These are phyloP conservation scores for Lepidocolaptes lacrymiger DNA, from an alignment of 2,797 vertebrate species.

Conservation along the genomic window DNA sequence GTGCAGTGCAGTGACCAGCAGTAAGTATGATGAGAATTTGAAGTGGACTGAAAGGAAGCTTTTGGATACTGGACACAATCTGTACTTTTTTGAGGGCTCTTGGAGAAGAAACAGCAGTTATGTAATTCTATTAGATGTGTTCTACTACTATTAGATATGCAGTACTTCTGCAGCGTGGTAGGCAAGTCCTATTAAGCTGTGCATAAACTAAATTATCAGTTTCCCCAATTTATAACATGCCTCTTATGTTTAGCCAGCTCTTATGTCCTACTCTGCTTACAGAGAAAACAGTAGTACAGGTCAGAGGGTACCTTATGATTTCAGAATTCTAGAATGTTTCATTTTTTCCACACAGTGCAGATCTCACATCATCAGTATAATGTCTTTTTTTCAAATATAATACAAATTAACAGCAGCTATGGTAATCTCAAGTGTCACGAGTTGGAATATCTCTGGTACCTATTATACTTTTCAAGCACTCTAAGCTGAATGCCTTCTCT, in stretches of 20 bases:
- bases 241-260: background rate
- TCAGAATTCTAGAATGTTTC: background rate
- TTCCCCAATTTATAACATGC: background rate
- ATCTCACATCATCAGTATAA: background rate
- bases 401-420: background rate
- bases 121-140: background rate
- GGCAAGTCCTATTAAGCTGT: background rate
- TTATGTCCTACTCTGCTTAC: background rate
- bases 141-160: background rate
- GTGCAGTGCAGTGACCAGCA: background rate
- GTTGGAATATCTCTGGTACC: background rate
- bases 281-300: background rate
- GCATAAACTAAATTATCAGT: background rate
- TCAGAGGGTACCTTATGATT: background rate
- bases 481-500: background rate
- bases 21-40: background rate
- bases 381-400: background rate
- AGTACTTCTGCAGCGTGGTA: accelerated
- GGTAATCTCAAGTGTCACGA: background rate
- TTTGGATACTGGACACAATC: background rate
- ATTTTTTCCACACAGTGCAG: background rate
- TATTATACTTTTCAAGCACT: background rate
- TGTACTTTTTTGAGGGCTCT: accelerated
- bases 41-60: background rate
- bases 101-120: background rate